These are phyloP conservation scores for Mythimna albipuncta DNA, from an alignment of 2,888 invertebrate species.

Conservation along the genomic window DNA sequence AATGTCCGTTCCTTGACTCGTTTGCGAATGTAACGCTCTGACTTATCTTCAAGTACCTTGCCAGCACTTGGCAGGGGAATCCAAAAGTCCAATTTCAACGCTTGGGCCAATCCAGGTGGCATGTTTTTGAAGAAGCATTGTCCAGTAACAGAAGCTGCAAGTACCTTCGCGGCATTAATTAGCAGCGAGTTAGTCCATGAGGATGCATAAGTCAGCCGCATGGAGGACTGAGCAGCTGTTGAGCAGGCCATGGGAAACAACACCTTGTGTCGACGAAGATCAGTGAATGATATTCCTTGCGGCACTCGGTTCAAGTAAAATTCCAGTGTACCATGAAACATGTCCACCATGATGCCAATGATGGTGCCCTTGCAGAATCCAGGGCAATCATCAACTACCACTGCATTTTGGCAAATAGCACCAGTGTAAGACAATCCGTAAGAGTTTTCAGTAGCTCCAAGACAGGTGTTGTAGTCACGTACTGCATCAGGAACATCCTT, in stretches of 20 bases:
- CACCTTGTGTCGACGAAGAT: slow-evolving; percentile 23
- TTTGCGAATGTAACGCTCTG: slow-evolving; percentile 14
- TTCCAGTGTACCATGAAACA: slow-evolving; percentile 52
- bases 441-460: slow-evolving; percentile 36
- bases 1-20: slow-evolving; percentile 10
- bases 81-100: slow-evolving; percentile 35
- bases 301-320: slow-evolving; percentile 51
- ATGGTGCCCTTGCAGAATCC: slow-evolving; percentile 54
- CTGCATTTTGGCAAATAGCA: slow-evolving; percentile 32
- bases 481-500: slow-evolving; percentile 1
- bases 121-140: slow-evolving; percentile 15
- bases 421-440: slow-evolving; percentile 56
- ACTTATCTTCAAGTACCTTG: background rate
- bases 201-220: slow-evolving; percentile 45
- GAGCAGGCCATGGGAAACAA: slow-evolving; percentile 53
- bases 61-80: slow-evolving; percentile 36
- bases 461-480: slow-evolving; percentile 20
- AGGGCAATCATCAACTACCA: slow-evolving; percentile 30
- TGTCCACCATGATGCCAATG: slow-evolving; percentile 52
- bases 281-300: slow-evolving; percentile 28
- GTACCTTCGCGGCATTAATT: slow-evolving; percentile 40
- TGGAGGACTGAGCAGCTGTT: slow-evolving; percentile 36
- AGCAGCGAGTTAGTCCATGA: slow-evolving; percentile 46
- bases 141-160: slow-evolving; percentile 24
- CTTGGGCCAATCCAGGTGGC: slow-evolving; percentile 27